These are phyloP conservation scores for Ylistrum balloti DNA, from an alignment of 1,140 invertebrate genomes.

Conservation along the genomic window DNA sequence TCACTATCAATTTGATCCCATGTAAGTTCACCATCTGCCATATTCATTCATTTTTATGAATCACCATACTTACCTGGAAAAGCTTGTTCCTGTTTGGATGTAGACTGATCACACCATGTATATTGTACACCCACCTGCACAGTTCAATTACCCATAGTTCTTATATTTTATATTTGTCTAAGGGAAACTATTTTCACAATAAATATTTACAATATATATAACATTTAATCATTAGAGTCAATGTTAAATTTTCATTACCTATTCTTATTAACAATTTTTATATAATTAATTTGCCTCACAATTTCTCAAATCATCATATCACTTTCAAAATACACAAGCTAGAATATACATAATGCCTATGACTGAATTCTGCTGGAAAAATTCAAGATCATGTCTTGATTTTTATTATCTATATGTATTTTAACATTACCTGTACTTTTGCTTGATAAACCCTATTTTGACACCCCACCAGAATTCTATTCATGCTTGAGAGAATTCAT, in stretches of 20 bases:
- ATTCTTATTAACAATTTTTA: background rate
- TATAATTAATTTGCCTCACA: no score
- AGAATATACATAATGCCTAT: no score
- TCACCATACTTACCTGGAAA: constrained; percentile 38
- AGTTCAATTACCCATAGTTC: background rate
- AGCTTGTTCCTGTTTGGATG: background rate
- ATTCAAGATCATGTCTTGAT: no score
- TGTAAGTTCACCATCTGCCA: constrained; percentile 50
- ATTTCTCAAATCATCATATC: background rate
- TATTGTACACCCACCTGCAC: constrained; percentile 19
- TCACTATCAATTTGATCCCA: constrained; percentile 56
- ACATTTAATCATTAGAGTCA: background rate
- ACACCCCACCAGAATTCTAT: background rate
- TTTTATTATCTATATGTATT: no score
- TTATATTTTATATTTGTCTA: background rate
- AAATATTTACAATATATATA: constrained; percentile 26
- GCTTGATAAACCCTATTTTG: background rate
- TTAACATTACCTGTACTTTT: background rate
- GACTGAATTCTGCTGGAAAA: no score
- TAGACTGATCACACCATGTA: constrained; percentile 34
- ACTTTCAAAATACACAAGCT: background rate
- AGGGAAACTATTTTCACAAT: background rate
- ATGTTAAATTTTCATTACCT: background rate
- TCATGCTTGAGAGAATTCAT: background rate
- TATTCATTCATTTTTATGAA: background rate